Conservation (phyloP, 2,888 invertebrate species). For the Lasioglossum villosulum region DNA sequence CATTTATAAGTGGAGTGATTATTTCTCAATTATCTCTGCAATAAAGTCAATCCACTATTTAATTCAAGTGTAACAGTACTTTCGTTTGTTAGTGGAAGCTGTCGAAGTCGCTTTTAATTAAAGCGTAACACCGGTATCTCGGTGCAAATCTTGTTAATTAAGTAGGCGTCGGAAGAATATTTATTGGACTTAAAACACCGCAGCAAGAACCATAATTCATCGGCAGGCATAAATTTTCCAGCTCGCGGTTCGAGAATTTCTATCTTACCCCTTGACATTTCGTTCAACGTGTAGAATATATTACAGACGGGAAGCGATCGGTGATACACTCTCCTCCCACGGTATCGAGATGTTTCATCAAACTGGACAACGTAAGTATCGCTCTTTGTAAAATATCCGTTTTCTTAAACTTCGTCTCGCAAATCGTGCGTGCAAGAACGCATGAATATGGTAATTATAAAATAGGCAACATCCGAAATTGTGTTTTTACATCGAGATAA, state of each 20-base stretch:
- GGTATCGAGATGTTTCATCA: background rate
- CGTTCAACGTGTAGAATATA: background rate
- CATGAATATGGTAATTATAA: background rate
- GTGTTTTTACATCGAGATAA: conserved; percentile 1
- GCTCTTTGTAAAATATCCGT: background rate
- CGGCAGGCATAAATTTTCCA: conserved; percentile 28
- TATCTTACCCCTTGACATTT: conserved; percentile 47
- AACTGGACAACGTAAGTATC: too few species aligned
- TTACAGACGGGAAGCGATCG: background rate
- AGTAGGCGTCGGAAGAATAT: background rate
- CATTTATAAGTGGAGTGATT: background rate
- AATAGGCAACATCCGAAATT: background rate
- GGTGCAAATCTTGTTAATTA: background rate
- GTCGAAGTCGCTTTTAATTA: background rate
- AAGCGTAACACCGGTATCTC: conserved; percentile 18
- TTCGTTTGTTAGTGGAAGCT: background rate
- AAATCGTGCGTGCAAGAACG: background rate
- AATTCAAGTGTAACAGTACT: background rate
- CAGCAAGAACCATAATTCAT: background rate
- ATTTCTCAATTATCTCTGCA: background rate
- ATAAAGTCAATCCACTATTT: background rate
- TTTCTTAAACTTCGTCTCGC: background rate
- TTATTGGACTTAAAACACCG: background rate
- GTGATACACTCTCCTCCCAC: background rate
- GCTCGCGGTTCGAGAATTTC: conserved; percentile 31